Evolutionary conservation across 1,140 invertebrate species (phyloP), one percentile per base, ranked within the genome.

Genomic region (Tribolium madens): DNA sequence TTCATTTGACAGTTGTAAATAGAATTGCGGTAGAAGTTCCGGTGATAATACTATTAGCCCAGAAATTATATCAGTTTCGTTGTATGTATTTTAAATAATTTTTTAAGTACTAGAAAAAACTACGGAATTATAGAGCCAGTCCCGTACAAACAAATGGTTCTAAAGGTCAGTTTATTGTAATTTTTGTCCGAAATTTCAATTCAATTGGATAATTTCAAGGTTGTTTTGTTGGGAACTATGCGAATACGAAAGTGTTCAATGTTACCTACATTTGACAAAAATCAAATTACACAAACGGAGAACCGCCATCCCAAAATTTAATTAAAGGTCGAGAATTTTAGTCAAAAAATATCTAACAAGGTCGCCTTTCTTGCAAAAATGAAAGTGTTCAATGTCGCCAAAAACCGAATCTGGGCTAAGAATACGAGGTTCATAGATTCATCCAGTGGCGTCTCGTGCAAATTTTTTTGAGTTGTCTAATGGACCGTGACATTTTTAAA

Each of bases 231-330:
- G n/a, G 4, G 17, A 57, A 57, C 17, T 57, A 57, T 21, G 52
- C 17, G 52, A 53, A 53, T 15, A 53, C 9, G 50, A 57, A 57
- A 57, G 52, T 57, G n/a, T 21, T 57, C 52, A 57, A 57, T 57
- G 52, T 57, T 18, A 57, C 52, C 52, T 26, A 57, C 13, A 17
- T 57, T 50, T 7, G 6, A 4, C 7, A 18, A 26, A 21, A 21
- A n/a, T 18, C 52, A 4, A 18, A 21, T 57, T 57, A 26, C 52
- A 26, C n/a, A 57, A 57, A 57, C 17, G 10, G 52, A 17, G 52
- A 57, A 57, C 10, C 52, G 9, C 13, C 21, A 26, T 26, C 21
- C 21, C 6, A 21, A 18, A 57, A n/a, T 12, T n/a, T 26, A 26
- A 57, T 9, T 18, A 18, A 17, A 18, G 13, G 10, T n/a, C 18